Conservation (phyloP, 2,888 invertebrate genomes). For the Petrolisthes cinctipes region DNA sequence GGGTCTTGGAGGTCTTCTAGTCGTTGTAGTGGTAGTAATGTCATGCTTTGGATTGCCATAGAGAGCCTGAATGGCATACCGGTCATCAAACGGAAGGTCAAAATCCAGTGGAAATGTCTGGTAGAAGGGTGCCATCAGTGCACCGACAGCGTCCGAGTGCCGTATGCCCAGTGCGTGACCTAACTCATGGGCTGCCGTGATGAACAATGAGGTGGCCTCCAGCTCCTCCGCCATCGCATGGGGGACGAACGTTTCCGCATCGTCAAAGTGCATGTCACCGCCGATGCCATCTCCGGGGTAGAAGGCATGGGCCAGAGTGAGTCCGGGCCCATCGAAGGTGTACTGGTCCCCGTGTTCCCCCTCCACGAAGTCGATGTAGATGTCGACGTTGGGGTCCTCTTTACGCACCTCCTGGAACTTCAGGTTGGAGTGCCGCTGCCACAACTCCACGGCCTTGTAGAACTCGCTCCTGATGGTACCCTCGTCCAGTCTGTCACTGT, state of each 20-base stretch:
- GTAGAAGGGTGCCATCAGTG: constrained; percentile 95
- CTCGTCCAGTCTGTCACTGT: background rate
- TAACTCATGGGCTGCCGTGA: constrained; percentile 93
- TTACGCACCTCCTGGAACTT: constrained; percentile 84
- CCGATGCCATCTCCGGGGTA: constrained; percentile 88
- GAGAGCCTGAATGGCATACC: constrained; percentile 81
- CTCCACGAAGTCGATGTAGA: constrained; percentile 70
- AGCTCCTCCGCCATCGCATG: constrained; percentile 16
- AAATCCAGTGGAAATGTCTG: constrained; percentile 78
- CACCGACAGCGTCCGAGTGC: constrained; percentile 86
- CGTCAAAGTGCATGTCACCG: constrained; percentile 93
- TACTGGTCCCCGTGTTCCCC: constrained; percentile 92
- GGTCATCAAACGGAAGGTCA: constrained; percentile 85
- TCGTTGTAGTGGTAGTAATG: background rate
- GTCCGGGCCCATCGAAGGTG: constrained; percentile 91
- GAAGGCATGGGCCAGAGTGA: constrained; percentile 91
- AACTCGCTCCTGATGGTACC: constrained; percentile 77
- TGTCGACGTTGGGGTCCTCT: constrained; percentile 57
- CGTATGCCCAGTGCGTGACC: constrained; percentile 91
- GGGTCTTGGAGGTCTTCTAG: too few relatives aligned
- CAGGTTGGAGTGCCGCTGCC: constrained; percentile 88
- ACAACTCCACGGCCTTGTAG: constrained; percentile 80
- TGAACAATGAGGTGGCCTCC: constrained; percentile 78
- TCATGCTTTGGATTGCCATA: constrained; percentile 19
- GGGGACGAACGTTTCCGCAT: constrained; percentile 86